Conservation (phyloP, 2,888 invertebrate genomes). For the Danaus chrysippus region DNA sequence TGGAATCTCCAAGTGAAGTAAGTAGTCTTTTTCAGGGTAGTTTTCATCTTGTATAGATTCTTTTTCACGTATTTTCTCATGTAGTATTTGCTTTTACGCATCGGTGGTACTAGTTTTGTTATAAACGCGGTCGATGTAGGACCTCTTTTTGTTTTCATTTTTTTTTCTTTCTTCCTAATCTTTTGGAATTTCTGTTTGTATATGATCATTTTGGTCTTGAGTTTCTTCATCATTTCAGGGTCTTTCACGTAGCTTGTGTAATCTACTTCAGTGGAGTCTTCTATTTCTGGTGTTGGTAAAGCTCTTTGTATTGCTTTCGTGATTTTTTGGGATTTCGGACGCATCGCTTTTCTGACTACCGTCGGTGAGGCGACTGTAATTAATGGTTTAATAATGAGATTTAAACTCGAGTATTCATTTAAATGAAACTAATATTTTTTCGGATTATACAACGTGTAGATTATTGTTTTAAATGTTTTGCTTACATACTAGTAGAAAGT, state of each 20-base stretch:
- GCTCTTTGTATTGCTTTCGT: not conserved
- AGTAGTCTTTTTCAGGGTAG: slow-evolving; percentile 24
- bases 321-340: not conserved
- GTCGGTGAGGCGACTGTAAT: not conserved
- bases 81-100: slow-evolving; percentile 32
- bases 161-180: slow-evolving; percentile 19
- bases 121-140: slow-evolving; percentile 18
- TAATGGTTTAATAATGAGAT: not conserved
- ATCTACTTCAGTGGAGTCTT: slow-evolving; percentile 3
- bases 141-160: slow-evolving; percentile 21
- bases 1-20: slow-evolving; percentile 23
- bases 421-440: too few relatives aligned
- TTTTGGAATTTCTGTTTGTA: slow-evolving; percentile 21
- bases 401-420: too few relatives aligned
- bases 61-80: slow-evolving; percentile 27
- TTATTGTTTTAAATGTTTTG: too few relatives aligned
- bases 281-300: not conserved
- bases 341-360: not conserved
- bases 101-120: slow-evolving; percentile 21
- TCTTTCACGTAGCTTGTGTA: slow-evolving; percentile 24
- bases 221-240: slow-evolving; percentile 12
- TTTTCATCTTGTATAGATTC: slow-evolving; percentile 26
- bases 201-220: slow-evolving; percentile 12
- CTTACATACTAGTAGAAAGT: too few relatives aligned
- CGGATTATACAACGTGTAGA: too few relatives aligned